A percentile compares a stretch with the other conserved stretches of the same genome.
Conservation (phyloP, 2,113 vertebrate genomes). For the Pachyramphus minor region DNA sequence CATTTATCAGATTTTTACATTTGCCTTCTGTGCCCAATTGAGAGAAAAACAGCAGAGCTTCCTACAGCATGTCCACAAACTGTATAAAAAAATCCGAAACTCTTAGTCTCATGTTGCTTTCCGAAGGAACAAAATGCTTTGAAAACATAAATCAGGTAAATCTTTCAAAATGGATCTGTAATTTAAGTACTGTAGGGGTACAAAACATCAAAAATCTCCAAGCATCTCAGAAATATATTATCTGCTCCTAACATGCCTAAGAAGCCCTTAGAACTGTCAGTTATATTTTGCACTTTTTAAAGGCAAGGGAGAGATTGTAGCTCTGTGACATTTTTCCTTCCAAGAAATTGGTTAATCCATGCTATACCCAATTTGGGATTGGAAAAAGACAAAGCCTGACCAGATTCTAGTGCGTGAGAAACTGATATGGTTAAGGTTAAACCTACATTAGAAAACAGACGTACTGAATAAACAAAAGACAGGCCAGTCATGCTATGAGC, state of each 20-base stretch:
- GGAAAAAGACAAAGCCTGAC: not conserved
- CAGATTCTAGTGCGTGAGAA: not conserved
- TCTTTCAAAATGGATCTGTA: not conserved
- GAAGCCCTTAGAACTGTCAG: not conserved
- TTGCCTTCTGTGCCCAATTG: not conserved
- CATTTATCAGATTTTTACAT: not conserved
- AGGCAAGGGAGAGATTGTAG: not conserved
- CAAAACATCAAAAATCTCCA: not conserved
- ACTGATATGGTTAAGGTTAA: not conserved
- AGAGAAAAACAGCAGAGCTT: not conserved
- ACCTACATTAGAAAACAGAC: not conserved
- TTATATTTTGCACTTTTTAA: not conserved
- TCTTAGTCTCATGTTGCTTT: not conserved
- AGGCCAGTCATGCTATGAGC: not conserved
- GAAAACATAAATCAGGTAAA: not conserved
- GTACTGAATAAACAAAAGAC: not conserved
- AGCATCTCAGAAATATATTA: not conserved
- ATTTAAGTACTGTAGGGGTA: not conserved
- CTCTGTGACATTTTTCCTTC: not conserved
- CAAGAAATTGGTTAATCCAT: not conserved
- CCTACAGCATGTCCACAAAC: not conserved
- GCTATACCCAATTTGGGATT: not conserved
- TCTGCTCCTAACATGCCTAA: not conserved
- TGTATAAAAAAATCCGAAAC: not conserved
- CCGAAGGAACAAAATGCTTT: not conserved